Base-by-base conservation (phyloP, 2,113 vertebrate species). In the Tenrec ecaudatus region DNA sequence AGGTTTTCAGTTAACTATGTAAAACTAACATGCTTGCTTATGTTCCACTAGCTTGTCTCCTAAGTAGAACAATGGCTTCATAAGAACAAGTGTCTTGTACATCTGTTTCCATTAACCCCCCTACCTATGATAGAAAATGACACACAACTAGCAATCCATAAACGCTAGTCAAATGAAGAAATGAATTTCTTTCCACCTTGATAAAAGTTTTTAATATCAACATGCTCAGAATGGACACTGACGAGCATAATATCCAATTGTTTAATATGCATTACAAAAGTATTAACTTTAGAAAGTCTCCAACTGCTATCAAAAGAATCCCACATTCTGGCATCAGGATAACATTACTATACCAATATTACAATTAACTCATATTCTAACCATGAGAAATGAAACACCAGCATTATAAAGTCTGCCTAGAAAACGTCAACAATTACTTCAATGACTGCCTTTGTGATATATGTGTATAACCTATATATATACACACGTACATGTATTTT, bases 351-450 rank as follows among this genome's bases (percentile, higher is more conserved):
- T 69, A 91, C 33, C n/a, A 84, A 97, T 94, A 96, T 94, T 84
- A 93, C 95, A 90, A 94, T 94, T 62, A 92, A 95, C 95, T 93
- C 14, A 17, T 96, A 89, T 91, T 89, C 84, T 94, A 94, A 94
- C 6, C 92, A 73, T 86, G 77, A 95, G 60, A 95, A 95, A 86
- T 87, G 36, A 53, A 96, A 38, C 36, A 87, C 60, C 57, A 94
- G n/a, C 64, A 89, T 88, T 86, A 80, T 40, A 82, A 90, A 91
- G 43, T 78, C 25, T 89, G 86, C 66, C 36, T 85, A 68, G 71
- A 93, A 80, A 90, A 82, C 22, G 68, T 92, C 33, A 93, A 78
- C 27, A 71, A 58, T 93, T 73, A 95, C 43, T 71, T 92, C 83
- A 92, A 11, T 81, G 79, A 82, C 17, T 64, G 76, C 69, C 23